These are phyloP conservation scores for Girardinus metallicus DNA, from an alignment of 2,797 vertebrate genomes.

Conservation along the genomic window DNA sequence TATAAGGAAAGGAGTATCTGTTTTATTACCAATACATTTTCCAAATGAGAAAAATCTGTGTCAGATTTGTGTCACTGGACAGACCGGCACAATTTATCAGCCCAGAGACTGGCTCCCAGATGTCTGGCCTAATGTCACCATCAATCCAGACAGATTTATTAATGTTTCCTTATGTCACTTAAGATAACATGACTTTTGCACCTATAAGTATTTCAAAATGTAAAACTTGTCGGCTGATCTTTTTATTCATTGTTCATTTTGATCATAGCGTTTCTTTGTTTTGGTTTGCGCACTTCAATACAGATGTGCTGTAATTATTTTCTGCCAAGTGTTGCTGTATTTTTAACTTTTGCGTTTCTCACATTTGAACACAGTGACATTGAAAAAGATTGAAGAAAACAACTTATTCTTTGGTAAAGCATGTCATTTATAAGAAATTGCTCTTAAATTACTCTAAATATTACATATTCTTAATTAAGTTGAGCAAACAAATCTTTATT, in stretches of 20 bases:
- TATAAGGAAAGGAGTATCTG: constrained; percentile 2
- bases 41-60: constrained; percentile 28
- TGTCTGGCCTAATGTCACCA: constrained; percentile 51
- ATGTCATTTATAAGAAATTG: not conserved
- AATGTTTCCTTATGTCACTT: constrained; percentile 56
- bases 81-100: constrained; percentile 48
- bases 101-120: constrained; percentile 47
- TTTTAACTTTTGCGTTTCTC: not conserved
- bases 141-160: constrained; percentile 54
- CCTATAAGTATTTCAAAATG: constrained; percentile 30
- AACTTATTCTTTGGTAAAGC: not conserved
- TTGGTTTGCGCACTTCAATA: not conserved
- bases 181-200: constrained; percentile 38
- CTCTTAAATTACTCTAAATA: not conserved
- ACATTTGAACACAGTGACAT: constrained; percentile 1
- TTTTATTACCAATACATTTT: constrained; percentile 7
- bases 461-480: not conserved
- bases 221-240: constrained; percentile 11
- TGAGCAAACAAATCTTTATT: not conserved
- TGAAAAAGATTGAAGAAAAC: not conserved
- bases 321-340: not conserved
- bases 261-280: not conserved
- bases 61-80: constrained; percentile 48
- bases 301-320: not conserved
- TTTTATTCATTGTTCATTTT: constrained; percentile 29